phyloP scores from a whole-genome alignment of 2,888 invertebrate genomes.

The Branchellion lobata region DNA sequence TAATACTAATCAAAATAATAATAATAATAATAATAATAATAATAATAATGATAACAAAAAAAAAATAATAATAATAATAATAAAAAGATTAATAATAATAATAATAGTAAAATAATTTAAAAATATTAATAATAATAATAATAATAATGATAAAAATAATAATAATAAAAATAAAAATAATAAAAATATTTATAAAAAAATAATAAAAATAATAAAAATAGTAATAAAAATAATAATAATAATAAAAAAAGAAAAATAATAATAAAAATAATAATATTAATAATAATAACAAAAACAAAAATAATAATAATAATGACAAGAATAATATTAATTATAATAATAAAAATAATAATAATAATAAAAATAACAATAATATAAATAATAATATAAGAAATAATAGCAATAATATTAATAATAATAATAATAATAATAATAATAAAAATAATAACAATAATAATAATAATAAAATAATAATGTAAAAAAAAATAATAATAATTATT shows the following conservation, averaged over 20 bases:
- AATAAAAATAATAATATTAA: background rate
- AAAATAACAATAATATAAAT: background rate
- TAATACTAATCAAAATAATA: no score
- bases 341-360: background rate
- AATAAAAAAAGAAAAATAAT: background rate
- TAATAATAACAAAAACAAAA: no score
- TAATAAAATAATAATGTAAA: background rate
- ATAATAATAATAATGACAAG: background rate
- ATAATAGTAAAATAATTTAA: no score
- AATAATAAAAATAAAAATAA: no score
- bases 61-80: no score
- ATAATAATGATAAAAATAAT: no score
- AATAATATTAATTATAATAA: constrained; percentile 4
- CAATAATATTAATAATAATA: background rate
- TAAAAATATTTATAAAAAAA: background rate
- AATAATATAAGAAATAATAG: background rate
- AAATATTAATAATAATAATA: no score
- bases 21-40: no score
- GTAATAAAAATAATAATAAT: background rate
- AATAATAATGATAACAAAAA: no score
- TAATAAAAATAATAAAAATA: background rate
- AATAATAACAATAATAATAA: no score
- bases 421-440: background rate
- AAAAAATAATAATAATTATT: background rate
- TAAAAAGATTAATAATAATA: no score